Base-by-base conservation (phyloP, 2,888 invertebrate genomes). In the Drepana falcataria region DNA sequence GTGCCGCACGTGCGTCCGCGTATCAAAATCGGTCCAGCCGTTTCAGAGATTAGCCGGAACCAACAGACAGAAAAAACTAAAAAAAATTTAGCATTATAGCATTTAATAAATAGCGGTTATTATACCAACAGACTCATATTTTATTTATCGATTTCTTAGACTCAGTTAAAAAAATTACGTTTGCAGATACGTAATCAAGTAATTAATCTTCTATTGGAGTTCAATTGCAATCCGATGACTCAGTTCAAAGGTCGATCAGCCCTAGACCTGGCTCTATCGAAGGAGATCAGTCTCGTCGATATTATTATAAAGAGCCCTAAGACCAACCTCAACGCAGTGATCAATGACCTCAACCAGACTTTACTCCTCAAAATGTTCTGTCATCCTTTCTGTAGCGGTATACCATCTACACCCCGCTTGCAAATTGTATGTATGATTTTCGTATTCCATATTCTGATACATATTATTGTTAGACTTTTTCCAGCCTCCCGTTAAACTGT, bases 311-410 rank as follows among this genome's bases (percentile, higher is more conserved):
- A 71, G 55, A 75, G 68, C 59, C 72, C 81, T 0, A 68, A 61
- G 47, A 81, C 76, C 0, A 62, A 88, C 55, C 71, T 89, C 0
- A 89, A 90, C 55, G 71, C 72, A 1, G 47, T 71, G 4, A 88
- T 89, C 51, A 88, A 89, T 61, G 66, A 74, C 5, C 40, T 51
- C 0, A 79, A 85, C 55, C 85, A 90, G 55, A 83, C 69, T 5
- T 67, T 85, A 47, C 73, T 90, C 3, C 68, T 82, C 0, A 88
- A 88, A 64, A 79, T 87, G 67, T 87, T 90, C 55, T 63, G 67
- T 7, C 53, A 71, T 3, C 66, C 78, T 1, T 87, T 73, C 59
- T 85, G 77, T 59, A 82, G 65, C 59, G 71, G 63, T 2, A 54
- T 83, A n/a, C 59, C 67, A 9, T 58, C 65, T 6, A 6, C 60